Evolutionary conservation across 2,888 invertebrate genomes (phyloP).

Genomic region (Baronia brevicornis): DNA sequence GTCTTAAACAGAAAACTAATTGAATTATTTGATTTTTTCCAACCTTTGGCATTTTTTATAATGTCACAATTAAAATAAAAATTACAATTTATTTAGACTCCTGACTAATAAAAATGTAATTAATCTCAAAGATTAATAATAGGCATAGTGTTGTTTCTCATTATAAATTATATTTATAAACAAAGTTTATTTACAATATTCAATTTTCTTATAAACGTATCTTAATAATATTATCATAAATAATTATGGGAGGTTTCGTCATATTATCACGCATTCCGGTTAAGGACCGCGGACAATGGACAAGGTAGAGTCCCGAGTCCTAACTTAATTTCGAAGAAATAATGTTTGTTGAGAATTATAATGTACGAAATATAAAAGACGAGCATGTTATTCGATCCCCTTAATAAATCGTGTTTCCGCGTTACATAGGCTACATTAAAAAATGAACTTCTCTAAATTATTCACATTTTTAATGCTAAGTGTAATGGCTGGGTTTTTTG

Average conservation of each 20-base stretch:
- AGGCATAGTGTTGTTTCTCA: slow-evolving; percentile 31
- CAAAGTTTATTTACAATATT: too few species aligned
- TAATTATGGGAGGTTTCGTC: neutral
- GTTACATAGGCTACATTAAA: neutral
- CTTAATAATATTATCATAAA: slow-evolving; percentile 2
- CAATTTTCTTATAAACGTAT: slow-evolving; percentile 1
- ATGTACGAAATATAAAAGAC: slow-evolving; percentile 1
- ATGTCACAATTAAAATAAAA: too few species aligned
- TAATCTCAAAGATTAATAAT: slow-evolving; percentile 29
- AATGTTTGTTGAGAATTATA: neutral
- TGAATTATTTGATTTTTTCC: too few species aligned
- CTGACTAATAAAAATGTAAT: too few species aligned
- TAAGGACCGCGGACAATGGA: neutral
- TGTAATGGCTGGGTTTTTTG: slow-evolving; percentile 18
- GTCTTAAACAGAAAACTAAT: too few species aligned
- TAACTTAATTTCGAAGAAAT: slow-evolving; percentile 1
- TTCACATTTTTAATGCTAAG: slow-evolving; percentile 4
- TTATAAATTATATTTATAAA: too few species aligned
- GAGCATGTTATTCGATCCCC: neutral
- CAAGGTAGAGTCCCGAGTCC: slow-evolving; percentile 3
- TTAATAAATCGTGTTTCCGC: neutral
- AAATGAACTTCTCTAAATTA: slow-evolving; percentile 6
- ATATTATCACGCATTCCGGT: neutral
- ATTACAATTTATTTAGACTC: too few species aligned
- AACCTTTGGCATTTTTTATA: too few species aligned